Evolutionary conservation across 2,113 vertebrate genomes (phyloP), one percentile per base, ranked within the genome.

Genomic region (Phyllostomus discolor): DNA sequence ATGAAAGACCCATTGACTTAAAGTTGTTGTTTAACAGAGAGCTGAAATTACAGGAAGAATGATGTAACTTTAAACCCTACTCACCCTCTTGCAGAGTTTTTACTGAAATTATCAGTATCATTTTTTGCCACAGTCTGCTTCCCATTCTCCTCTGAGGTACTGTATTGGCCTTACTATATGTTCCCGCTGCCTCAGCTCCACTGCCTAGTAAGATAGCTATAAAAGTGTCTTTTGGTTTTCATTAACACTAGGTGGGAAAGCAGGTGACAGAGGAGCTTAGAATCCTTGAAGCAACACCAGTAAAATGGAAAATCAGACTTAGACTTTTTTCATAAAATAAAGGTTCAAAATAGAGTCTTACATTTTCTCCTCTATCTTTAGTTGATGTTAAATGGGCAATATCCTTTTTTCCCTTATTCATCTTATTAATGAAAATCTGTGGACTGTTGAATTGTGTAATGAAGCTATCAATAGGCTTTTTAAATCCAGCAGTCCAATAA

Each of bases 1-100:
- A 97, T 98, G 98, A 99, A 99, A 99, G 99, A 98, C 98, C 98
- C 96, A 98, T 99, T 99, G 98, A 99, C 98, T 98, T 98, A 98
- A 97, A 98, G 98, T 98, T 98, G 98, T 98, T 98, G 97, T 98
- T 98, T 98, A 98, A 98, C 97, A 97, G 98, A 97, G 97, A 98
- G 97, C 97, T 98, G 95, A 98, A 98, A 97, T 98, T 98, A 98
- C 97, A 97, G 97, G 97, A 97, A 95, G 95, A 98, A 91, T 98
- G 98, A 98, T 98, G 98, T 97, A 97, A 98, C 98, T 97, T 98
- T 98, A 98, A 98, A 97, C 98, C 96, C 95, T 97, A 12, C 92
- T 97, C 96, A 96, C 95, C 94, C 89, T 95, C 69, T 8, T 84
- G 85, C 90, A 84, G 72, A 83, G 19, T 97, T 98, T 98, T 97